Evolutionary conservation across 1,140 invertebrate genomes (phyloP).

Genomic region (Alviniconcha marisindica): DNA sequence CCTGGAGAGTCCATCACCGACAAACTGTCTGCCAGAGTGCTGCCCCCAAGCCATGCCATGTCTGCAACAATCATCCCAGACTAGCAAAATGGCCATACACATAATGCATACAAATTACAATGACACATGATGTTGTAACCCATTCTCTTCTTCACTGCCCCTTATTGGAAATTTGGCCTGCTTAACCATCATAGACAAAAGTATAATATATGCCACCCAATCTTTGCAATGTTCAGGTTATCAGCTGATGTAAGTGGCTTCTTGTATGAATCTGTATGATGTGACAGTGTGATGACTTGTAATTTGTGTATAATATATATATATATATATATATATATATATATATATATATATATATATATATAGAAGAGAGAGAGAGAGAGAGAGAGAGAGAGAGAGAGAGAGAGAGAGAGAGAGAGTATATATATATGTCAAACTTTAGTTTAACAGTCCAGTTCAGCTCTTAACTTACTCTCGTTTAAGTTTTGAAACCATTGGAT

Average conservation of each 20-base stretch:
- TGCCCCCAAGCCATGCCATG: constrained; percentile 47
- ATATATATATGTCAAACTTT: too few relatives aligned
- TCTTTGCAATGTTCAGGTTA: too few relatives aligned
- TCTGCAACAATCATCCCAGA: constrained; percentile 43
- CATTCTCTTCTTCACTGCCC: background rate
- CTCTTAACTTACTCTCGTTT: too few relatives aligned
- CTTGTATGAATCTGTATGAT: too few relatives aligned
- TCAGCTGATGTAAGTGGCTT: too few relatives aligned
- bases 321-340: background rate
- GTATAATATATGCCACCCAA: too few relatives aligned
- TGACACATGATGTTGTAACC: background rate
- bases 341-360: background rate
- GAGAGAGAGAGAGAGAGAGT: background rate
- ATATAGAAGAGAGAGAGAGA: background rate
- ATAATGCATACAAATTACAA: background rate
- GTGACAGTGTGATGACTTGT: too few relatives aligned
- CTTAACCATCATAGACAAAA: too few relatives aligned
- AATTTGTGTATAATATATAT: background rate
- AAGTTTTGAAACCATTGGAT: too few relatives aligned
- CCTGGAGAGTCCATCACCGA: constrained; percentile 35
- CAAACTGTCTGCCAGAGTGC: constrained; percentile 26
- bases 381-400: background rate
- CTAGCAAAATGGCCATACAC: too few relatives aligned
- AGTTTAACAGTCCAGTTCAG: too few relatives aligned
- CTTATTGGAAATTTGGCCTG: too few relatives aligned